Evolutionary conservation across 1,140 invertebrate species (phyloP).

Genomic region (Pollicipes pollicipes): DNA sequence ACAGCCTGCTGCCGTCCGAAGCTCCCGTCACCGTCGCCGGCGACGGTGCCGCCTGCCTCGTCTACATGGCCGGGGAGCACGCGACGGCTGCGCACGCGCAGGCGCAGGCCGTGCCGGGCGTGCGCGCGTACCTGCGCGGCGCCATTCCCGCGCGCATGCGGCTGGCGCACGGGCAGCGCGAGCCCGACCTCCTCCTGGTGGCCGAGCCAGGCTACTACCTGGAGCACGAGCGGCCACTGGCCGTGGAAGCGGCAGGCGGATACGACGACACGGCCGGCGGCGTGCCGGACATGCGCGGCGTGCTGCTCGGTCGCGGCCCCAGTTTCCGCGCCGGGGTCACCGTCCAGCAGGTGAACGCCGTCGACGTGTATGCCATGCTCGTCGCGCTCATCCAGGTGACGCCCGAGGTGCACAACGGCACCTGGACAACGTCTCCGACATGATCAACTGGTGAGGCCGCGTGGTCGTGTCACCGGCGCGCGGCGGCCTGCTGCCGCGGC

Average conservation of each 20-base stretch:
- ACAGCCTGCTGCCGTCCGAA: background rate
- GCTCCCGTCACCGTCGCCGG: background rate
- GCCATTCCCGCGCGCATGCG: background rate
- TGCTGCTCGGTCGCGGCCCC: background rate
- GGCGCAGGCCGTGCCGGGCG: background rate
- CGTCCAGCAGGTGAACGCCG: background rate
- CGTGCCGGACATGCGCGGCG: slow-evolving; percentile 1
- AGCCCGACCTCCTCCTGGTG: background rate
- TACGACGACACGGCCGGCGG: background rate
- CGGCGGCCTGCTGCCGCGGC: too few species aligned
- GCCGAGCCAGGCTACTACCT: slow-evolving; percentile 1
- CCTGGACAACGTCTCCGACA: background rate
- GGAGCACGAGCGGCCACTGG: background rate
- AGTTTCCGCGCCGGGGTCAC: background rate
- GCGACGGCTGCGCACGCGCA: background rate
- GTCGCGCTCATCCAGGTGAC: background rate
- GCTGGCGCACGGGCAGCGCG: background rate
- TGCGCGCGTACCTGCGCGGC: background rate
- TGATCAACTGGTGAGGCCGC: background rate
- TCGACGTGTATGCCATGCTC: background rate
- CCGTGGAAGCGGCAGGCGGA: background rate
- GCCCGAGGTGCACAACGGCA: background rate
- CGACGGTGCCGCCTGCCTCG: background rate
- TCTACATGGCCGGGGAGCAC: background rate
- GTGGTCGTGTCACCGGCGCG: too few species aligned